Evolutionary conservation across 2,797 vertebrate genomes (phyloP).

Genomic region (Prionace glauca): DNA sequence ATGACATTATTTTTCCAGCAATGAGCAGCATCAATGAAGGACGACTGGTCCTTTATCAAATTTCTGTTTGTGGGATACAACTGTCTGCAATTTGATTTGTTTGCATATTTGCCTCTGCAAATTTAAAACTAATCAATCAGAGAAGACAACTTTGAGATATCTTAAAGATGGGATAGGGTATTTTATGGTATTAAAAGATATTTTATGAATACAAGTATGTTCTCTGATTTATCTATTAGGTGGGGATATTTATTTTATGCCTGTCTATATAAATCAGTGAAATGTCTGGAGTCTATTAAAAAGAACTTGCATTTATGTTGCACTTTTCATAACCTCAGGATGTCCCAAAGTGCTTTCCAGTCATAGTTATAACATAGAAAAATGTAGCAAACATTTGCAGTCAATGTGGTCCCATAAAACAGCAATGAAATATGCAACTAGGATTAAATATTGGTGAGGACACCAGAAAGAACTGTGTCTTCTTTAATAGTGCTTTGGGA

Average conservation of each 20-base stretch:
- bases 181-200: not conserved
- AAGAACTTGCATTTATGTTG: not conserved
- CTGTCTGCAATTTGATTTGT: not conserved
- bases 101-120: no score
- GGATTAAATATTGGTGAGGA: not conserved
- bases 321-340: not conserved
- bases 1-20: not conserved
- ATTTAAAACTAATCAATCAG: not conserved
- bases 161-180: not conserved
- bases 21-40: not conserved
- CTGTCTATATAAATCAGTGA: not conserved
- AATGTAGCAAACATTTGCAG: not conserved
- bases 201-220: not conserved
- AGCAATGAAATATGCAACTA: not conserved
- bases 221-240: not conserved
- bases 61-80: not conserved
- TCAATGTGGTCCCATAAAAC: constrained; percentile 15
- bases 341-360: not conserved
- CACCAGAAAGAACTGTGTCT: not conserved
- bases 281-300: not conserved
- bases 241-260: not conserved
- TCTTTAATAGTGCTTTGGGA: not conserved
- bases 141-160: not conserved
- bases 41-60: not conserved
- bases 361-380: not conserved